phyloP scores from a whole-genome alignment of 2,888 invertebrate genomes.

The Sturmia bella region DNA sequence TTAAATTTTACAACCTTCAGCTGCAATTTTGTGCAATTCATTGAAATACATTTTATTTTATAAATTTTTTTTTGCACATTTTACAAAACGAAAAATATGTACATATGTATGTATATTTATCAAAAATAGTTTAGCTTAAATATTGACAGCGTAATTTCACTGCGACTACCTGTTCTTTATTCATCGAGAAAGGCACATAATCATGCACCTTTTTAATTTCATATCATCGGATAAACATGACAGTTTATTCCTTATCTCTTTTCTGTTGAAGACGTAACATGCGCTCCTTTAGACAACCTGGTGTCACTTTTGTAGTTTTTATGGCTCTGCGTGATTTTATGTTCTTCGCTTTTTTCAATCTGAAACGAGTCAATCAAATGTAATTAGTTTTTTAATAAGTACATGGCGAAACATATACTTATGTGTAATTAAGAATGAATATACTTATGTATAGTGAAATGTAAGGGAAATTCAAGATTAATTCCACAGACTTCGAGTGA shows the following conservation, averaged over 20 bases:
- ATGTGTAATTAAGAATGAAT: no score
- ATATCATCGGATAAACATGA: conserved; percentile 13
- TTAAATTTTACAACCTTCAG: conserved; percentile 51
- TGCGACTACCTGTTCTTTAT: conserved; percentile 29
- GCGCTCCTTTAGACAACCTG: conserved; percentile 80
- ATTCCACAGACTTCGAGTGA: no score
- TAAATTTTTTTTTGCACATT: conserved; percentile 37
- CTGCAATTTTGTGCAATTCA: conserved; percentile 20
- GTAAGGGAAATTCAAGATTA: no score
- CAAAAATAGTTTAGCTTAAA: conserved; percentile 60
- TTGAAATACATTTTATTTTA: conserved; percentile 18
- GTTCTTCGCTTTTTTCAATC: conserved; percentile 80
- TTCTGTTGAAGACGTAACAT: conserved; percentile 78
- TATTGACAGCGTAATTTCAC: conserved; percentile 55
- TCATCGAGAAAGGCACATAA: neutral
- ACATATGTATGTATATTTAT: neutral
- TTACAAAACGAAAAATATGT: conserved; percentile 27
- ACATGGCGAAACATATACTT: no score
- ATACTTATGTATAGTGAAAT: no score
- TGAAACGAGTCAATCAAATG: conserved; percentile 62
- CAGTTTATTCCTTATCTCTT: conserved; percentile 43
- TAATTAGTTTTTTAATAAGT: no score
- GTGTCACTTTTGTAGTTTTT: conserved; percentile 77
- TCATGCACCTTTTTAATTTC: neutral
- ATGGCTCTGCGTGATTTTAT: conserved; percentile 75